Evolutionary conservation across 2,888 invertebrate species (phyloP).

Genomic region (Drosophila emarginata): DNA sequence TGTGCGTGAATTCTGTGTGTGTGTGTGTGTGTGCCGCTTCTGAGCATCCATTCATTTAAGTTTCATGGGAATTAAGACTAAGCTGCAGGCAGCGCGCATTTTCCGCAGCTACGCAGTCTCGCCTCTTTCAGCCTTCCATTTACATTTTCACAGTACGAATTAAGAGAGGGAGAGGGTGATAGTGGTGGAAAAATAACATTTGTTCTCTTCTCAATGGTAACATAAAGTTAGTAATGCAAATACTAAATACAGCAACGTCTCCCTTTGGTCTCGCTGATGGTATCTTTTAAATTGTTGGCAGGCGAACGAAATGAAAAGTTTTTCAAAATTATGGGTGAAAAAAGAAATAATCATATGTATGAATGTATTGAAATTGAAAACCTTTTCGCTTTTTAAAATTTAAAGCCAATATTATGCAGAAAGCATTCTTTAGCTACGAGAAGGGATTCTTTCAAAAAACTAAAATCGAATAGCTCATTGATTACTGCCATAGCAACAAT

Average conservation of each 20-base stretch:
- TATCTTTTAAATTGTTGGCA: conserved; percentile 9
- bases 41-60: conserved; percentile 40
- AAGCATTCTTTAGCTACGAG: too few relatives aligned
- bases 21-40: conserved; percentile 17
- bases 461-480: too few relatives aligned
- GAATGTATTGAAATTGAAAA: too few relatives aligned
- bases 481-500: background rate
- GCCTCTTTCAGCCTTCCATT: conserved; percentile 1
- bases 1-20: background rate
- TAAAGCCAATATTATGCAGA: too few relatives aligned
- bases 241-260: conserved; percentile 1
- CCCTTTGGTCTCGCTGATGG: background rate
- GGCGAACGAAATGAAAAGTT: conserved; percentile 14
- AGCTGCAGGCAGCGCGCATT: conserved; percentile 52
- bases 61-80: conserved; percentile 70
- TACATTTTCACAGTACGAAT: conserved; percentile 47
- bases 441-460: too few relatives aligned
- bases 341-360: background rate
- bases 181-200: background rate
- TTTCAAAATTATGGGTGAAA: background rate
- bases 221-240: conserved; percentile 61
- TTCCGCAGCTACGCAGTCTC: background rate
- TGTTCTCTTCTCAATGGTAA: conserved; percentile 47
- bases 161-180: conserved; percentile 3
- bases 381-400: too few relatives aligned